A percentile compares a stretch with the other conserved stretches of the same genome.
Conservation (phyloP, 2,888 invertebrate genomes). For the Xylota segnis region DNA sequence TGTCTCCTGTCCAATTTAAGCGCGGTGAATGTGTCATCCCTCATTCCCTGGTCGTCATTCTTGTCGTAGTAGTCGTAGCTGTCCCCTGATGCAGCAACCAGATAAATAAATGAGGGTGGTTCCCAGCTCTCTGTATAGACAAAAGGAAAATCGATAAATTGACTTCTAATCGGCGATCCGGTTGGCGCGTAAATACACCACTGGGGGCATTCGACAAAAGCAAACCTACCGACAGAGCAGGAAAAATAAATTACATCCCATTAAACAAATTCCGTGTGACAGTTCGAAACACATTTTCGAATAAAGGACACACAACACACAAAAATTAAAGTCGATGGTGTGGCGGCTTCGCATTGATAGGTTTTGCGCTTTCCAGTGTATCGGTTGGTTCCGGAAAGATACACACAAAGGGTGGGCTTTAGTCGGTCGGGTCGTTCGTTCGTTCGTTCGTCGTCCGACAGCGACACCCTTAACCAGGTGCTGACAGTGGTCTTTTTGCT, state of each 20-base stretch:
- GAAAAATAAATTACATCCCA: slow-evolving; percentile 73
- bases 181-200: slow-evolving; percentile 65
- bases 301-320: slow-evolving; percentile 57
- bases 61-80: background rate
- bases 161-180: slow-evolving; percentile 75
- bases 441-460: too few species aligned
- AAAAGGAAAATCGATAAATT: slow-evolving; percentile 75
- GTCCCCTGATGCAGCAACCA: slow-evolving; percentile 27
- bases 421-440: too few species aligned
- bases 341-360: slow-evolving; percentile 45
- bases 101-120: slow-evolving; percentile 71
- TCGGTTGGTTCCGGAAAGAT: slow-evolving; percentile 10
- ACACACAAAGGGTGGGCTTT: slow-evolving; percentile 39
- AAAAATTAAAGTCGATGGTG: slow-evolving; percentile 63
- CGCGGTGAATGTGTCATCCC: slow-evolving; percentile 73
- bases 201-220: slow-evolving; percentile 57
- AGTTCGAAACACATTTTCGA: slow-evolving; percentile 69
- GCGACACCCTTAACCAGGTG: slow-evolving; percentile 67
- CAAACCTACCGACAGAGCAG: slow-evolving; percentile 26
- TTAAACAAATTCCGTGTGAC: slow-evolving; percentile 76
- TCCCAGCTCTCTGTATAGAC: slow-evolving; percentile 47
- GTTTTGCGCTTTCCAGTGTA: slow-evolving; percentile 42
- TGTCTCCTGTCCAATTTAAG: slow-evolving; percentile 76
- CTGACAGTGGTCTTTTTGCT: slow-evolving; percentile 59
- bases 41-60: slow-evolving; percentile 50